Evolutionary conservation across 1,140 invertebrate species (phyloP), one percentile per base, ranked within the genome.

Genomic region (Heliothis virescens): DNA sequence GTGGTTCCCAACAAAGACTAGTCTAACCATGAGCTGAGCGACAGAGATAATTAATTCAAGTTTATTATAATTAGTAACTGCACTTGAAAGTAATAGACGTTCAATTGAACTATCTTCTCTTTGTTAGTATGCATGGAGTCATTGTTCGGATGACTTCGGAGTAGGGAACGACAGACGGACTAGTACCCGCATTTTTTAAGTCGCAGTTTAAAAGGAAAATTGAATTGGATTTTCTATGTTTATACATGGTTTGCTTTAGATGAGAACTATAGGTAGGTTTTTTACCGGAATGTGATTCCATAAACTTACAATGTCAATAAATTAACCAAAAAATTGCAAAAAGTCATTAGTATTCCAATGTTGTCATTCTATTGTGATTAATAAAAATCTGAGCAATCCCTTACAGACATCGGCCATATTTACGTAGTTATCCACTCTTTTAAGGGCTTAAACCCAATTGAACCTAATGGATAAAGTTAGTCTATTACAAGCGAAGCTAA

Each of bases 41-140:
- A 18, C 55, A 65, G 62, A 65, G n/a, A 34, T 18, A 65, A 65
- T 41, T 48, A 65, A 65, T 65, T 12, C 41, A 48, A 65, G 16
- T 16, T 41, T 34, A 65, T 65, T 65, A 12, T 34, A 65, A 65
- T 65, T 69, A 50, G 52, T 69, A 29, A 52, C 16, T 50, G 47
- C 65, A 69, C 65, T 52, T 52, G 62, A 53, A 29, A 69, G 16
- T 52, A 29, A 52, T 26, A n/a, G 48, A 69, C 47, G 26, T 52
- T 69, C 26, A 13, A 69, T 69, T 69, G 65, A 69, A 4, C 65
- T 69, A 69, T 52, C 65, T 29, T 1, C 10, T 1, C 16, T 47
- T 52, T 50, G 47, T 52, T 69, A 67, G 41, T 50, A 26, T 21
- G 26, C 48, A 69, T n/a, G 26, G 12, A 53, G 18, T 69, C 18